These are phyloP conservation scores for Epinotia nisella DNA, from an alignment of 2,888 invertebrate species.

Conservation along the genomic window DNA sequence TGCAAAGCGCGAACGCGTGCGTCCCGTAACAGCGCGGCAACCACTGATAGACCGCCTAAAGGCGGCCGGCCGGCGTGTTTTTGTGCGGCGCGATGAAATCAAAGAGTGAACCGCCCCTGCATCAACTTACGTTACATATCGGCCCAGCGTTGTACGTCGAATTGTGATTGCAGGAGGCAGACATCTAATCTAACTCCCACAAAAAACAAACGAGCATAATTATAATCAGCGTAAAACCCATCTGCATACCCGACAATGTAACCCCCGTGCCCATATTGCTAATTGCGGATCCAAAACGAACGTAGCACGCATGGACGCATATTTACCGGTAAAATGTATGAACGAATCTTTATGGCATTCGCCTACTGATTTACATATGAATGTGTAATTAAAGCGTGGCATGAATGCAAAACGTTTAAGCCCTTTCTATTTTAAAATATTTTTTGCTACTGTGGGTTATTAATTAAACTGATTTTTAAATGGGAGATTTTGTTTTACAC, in stretches of 20 bases:
- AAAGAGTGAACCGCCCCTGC: too few relatives aligned
- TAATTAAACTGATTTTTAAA: slow-evolving; percentile 24
- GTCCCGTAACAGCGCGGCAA: too few relatives aligned
- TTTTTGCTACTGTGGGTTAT: slow-evolving; percentile 46
- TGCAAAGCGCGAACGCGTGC: too few relatives aligned
- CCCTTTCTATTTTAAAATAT: slow-evolving; percentile 51
- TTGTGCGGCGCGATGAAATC: too few relatives aligned
- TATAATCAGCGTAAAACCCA: slow-evolving; percentile 39
- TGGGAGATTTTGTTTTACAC: not conserved
- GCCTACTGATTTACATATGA: slow-evolving; percentile 81
- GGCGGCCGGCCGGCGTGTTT: too few relatives aligned
- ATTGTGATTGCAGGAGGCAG: not conserved
- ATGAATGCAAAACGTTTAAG: slow-evolving; percentile 72
- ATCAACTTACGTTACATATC: too few relatives aligned
- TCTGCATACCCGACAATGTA: slow-evolving; percentile 59
- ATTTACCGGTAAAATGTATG: slow-evolving; percentile 70
- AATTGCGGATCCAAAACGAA: slow-evolving; percentile 78
- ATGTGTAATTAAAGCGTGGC: slow-evolving; percentile 81
- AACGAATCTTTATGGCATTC: slow-evolving; percentile 78
- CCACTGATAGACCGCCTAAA: too few relatives aligned
- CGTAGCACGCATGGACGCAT: slow-evolving; percentile 78
- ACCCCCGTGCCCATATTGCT: slow-evolving; percentile 71
- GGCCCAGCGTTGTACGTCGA: too few relatives aligned
- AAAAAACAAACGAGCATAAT: slow-evolving; percentile 35
- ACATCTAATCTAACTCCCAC: slow-evolving; percentile 5